Evolutionary conservation across 2,888 invertebrate genomes (phyloP), one percentile per base, ranked within the genome.

Genomic region (Venusia cambrica): DNA sequence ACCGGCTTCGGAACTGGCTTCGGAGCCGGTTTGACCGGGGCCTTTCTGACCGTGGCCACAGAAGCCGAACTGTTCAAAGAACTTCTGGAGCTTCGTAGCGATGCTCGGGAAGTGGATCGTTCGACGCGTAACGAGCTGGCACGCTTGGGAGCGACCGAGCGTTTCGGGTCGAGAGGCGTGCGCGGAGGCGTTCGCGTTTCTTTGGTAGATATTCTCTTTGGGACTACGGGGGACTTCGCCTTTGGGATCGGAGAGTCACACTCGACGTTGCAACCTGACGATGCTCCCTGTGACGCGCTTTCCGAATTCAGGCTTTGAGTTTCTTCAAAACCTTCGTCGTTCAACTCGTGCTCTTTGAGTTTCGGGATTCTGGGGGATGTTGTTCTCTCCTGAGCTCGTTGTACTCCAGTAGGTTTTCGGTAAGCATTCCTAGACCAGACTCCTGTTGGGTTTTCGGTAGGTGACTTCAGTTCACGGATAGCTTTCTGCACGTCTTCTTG

Each of bases 271-370:
- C 92, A 92, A 3, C 90, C 90, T 0, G 94, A 94, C 0, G 94
- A 94, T 1, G 94, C 94, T 20, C 94, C 95, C 57, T 95, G 95
- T 22, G 95, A 95, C 2, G 94, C 92, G 3, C 94, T 95, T 67
- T 95, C 95, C 0, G 95, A 95, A 58, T 95, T 94, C 29, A 96
- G 84, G 62, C 95, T 95, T 62, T 95, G 95, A 0, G 95, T 95
- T 79, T 96, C 96, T 69, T 96, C 96, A 61, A 96, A 96, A 4
- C 96, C 96, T 87, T 96, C 96, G 64, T 96, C 96, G 60, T 95
- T 94, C 21, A 93, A 70, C 55, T 96, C 95, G 46, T 91, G 91
- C 47, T 93, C 93, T 45, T 81, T 84, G 0, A 88, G 87, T 66
- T 89, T 88, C 0, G 89, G 77, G 41, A 81, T 88, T 13, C 90